phyloP scores from a whole-genome alignment of 2,888 invertebrate genomes.

The Idaea dimidiata region DNA sequence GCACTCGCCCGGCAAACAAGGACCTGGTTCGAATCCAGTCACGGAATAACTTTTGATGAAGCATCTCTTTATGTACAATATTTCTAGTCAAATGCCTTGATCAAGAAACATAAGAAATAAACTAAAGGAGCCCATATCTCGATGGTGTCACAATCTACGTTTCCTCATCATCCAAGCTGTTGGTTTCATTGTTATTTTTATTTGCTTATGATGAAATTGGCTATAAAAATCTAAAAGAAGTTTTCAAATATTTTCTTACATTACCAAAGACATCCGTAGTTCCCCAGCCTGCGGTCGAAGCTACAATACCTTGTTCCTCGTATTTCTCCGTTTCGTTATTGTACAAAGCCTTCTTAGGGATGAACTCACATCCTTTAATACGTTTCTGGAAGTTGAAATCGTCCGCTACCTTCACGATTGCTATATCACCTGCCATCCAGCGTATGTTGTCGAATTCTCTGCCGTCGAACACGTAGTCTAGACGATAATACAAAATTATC shows the following conservation, averaged over 20 bases:
- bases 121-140: too few species aligned
- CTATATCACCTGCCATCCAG: slow-evolving; percentile 70
- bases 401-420: slow-evolving; percentile 65
- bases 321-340: slow-evolving; percentile 49
- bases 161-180: too few species aligned
- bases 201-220: too few species aligned
- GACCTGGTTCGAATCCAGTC: too few species aligned
- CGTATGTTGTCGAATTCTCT: slow-evolving; percentile 60
- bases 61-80: too few species aligned
- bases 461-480: slow-evolving; percentile 64
- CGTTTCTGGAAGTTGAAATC: slow-evolving; percentile 59
- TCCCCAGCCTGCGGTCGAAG: slow-evolving; percentile 66
- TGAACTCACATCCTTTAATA: slow-evolving; percentile 61
- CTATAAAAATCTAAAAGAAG: neutral
- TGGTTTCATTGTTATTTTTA: too few species aligned
- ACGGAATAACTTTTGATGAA: too few species aligned
- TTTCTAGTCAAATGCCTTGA: too few species aligned
- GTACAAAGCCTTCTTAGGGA: slow-evolving; percentile 51
- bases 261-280: slow-evolving; percentile 42
- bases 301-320: slow-evolving; percentile 45
- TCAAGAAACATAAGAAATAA: too few species aligned
- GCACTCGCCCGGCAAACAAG: too few species aligned
- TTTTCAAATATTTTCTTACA: slow-evolving; percentile 49
- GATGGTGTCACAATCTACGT: too few species aligned
- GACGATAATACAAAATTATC: neutral